phyloP scores from a whole-genome alignment of 2,888 invertebrate genomes.

The Dryomyza anilis region DNA sequence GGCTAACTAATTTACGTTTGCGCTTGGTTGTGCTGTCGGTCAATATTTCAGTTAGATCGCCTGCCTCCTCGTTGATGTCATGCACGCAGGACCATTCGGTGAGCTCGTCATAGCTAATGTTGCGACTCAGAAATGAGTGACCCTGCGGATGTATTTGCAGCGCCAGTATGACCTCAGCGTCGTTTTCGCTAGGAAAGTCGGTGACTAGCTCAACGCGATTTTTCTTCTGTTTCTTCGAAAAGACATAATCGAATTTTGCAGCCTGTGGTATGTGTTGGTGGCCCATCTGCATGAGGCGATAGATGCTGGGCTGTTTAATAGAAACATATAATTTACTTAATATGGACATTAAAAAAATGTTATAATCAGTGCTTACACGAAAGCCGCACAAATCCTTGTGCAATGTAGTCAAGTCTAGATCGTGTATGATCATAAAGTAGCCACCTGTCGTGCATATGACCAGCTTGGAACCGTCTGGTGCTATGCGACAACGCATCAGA shows the following conservation, averaged over 20 bases:
- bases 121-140: constrained; percentile 86
- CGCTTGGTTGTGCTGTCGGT: constrained; percentile 41
- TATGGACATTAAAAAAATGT: neutral
- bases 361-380: constrained; percentile 71
- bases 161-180: constrained; percentile 89
- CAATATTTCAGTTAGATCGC: constrained; percentile 56
- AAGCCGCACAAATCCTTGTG: constrained; percentile 82
- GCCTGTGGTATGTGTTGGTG: constrained; percentile 81
- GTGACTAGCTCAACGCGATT: constrained; percentile 90
- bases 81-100: constrained; percentile 96
- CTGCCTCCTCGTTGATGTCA: constrained; percentile 77
- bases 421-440: constrained; percentile 86
- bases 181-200: constrained; percentile 85
- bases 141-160: constrained; percentile 68
- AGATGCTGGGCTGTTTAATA: constrained; percentile 77
- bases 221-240: constrained; percentile 72
- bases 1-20: constrained; percentile 40
- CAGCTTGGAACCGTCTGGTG: constrained; percentile 85
- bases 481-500: constrained; percentile 74
- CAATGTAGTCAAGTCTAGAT: constrained; percentile 80
- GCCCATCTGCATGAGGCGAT: constrained; percentile 86
- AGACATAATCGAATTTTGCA: constrained; percentile 80
- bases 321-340: neutral
- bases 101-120: constrained; percentile 82
- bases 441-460: constrained; percentile 90